Conservation (phyloP, 2,888 invertebrate genomes). For the Orthosia gracilis region DNA sequence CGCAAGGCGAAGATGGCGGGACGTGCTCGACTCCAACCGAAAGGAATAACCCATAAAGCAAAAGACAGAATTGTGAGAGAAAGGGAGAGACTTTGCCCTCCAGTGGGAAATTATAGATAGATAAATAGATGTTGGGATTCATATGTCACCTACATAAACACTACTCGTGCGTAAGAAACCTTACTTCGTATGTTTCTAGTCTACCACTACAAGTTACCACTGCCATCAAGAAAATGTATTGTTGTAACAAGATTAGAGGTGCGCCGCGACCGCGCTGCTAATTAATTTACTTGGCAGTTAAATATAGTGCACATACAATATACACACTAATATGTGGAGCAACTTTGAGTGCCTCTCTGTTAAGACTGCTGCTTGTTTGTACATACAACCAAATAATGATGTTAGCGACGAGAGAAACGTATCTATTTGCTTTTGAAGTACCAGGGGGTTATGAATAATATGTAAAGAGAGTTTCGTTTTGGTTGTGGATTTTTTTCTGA, state of each 20-base stretch:
- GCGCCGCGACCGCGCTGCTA: slow-evolving; percentile 47
- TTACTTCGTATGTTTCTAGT: slow-evolving; percentile 16
- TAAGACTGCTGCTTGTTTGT: slow-evolving; percentile 43
- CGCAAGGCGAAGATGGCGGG: no score
- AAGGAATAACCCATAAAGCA: no score
- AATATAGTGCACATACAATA: slow-evolving; percentile 43
- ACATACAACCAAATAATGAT: slow-evolving; percentile 39
- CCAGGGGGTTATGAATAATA: background rate
- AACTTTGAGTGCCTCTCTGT: slow-evolving; percentile 54
- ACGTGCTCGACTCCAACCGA: no score
- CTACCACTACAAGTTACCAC: slow-evolving; percentile 17
- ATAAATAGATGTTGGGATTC: no score
- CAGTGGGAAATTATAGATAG: no score
- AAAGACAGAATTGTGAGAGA: no score
- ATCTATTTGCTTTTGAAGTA: background rate
- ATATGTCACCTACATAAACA: background rate
- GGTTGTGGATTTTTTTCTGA: background rate
- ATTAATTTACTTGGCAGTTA: slow-evolving; percentile 55
- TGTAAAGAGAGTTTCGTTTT: background rate
- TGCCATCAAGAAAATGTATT: slow-evolving; percentile 38
- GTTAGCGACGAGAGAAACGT: slow-evolving; percentile 20
- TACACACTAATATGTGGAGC: slow-evolving; percentile 28
- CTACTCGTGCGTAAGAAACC: background rate
- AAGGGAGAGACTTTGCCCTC: no score
- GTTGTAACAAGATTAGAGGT: slow-evolving; percentile 43